Percentiles rank a stretch among this genome's conserved stretches.
These are phyloP conservation scores for Lordiphosa fenestrarum DNA, from an alignment of 2,888 invertebrate genomes.

Conservation along the genomic window DNA sequence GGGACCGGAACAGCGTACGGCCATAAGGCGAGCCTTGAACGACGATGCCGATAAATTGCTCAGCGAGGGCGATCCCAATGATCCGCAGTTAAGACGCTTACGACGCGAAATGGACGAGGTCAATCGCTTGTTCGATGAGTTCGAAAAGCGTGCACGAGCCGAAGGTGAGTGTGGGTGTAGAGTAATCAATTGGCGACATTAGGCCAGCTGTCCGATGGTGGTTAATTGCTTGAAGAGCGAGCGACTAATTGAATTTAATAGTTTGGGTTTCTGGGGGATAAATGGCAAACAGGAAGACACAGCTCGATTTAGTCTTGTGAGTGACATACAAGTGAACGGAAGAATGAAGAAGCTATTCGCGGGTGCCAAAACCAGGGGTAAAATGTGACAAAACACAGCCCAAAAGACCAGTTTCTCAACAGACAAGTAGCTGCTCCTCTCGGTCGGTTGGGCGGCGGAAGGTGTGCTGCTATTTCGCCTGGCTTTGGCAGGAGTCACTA, in stretches of 20 bases:
- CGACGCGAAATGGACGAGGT: slow-evolving; percentile 97
- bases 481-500: too few species aligned
- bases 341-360: slow-evolving; percentile 76
- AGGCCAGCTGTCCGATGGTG: slow-evolving; percentile 58
- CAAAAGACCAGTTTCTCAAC: too few species aligned
- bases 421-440: too few species aligned
- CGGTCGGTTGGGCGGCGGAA: too few species aligned
- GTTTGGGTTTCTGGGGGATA: slow-evolving; percentile 19
- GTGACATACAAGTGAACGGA: slow-evolving; percentile 3
- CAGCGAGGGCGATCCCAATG: slow-evolving; percentile 97
- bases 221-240: slow-evolving; percentile 47
- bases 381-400: neutral
- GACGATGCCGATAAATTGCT: slow-evolving; percentile 98
- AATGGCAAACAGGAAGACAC: slow-evolving; percentile 41
- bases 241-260: slow-evolving; percentile 66
- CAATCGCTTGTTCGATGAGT: slow-evolving; percentile 95
- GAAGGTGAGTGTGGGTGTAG: slow-evolving; percentile 83
- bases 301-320: slow-evolving; percentile 51
- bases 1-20: slow-evolving; percentile 97
- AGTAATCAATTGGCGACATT: slow-evolving; percentile 10
- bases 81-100: slow-evolving; percentile 93
- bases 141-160: slow-evolving; percentile 92
- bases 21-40: slow-evolving; percentile 95
- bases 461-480: too few species aligned
- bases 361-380: slow-evolving; percentile 76